Base-by-base conservation (phyloP, 92 coral and sea anemone genomes). In the Epizoanthus stellaris region DNA sequence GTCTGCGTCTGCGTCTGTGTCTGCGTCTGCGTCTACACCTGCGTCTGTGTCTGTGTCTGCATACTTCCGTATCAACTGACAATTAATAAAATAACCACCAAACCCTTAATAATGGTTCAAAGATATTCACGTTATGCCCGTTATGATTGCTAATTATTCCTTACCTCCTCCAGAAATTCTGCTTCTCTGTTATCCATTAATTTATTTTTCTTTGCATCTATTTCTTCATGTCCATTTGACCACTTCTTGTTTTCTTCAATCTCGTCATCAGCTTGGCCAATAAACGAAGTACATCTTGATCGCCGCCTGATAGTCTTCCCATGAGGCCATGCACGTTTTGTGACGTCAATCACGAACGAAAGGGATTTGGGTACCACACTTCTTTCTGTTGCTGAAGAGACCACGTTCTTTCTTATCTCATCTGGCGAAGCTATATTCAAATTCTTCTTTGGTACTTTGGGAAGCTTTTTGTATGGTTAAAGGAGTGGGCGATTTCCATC, bases 241-340 rank as follows among this genome's bases (percentile, higher is more conserved):
- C 5, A 34, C 20, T 17, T 67, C 42, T 34, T 15, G 73, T 38
- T 36, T 15, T 68, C 85, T 7, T 81, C 85, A 5, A 70, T 67
- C 38, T 67, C 67, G 47, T 59, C 80, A 34, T 75, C 87, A 23
- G 30, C 74, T 23, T 39, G 74, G 43, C 85, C 91, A 53, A 88
- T 67, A 84, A 93, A 93, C 30, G 96, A 93, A 42, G 96, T 75
- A 56, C 91, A 88, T 67, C 85, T 68, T 36, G 91, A 88, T 67
- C 77, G 89, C 21, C 94, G 92, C 23, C 88, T 91, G 23, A 75
- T 94, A 25, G 89, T 85, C 77, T 85, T 81, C 56, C 65, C 69
- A 19, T 60, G 34, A 21, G 92, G 89, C 57, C 64, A 40, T 23
- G 80, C 16, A 20, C 63, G 75, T 70, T 80, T 88, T 20, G 91